Base-by-base conservation (phyloP, 2,888 invertebrate species). In the Parnassius glacialis region DNA sequence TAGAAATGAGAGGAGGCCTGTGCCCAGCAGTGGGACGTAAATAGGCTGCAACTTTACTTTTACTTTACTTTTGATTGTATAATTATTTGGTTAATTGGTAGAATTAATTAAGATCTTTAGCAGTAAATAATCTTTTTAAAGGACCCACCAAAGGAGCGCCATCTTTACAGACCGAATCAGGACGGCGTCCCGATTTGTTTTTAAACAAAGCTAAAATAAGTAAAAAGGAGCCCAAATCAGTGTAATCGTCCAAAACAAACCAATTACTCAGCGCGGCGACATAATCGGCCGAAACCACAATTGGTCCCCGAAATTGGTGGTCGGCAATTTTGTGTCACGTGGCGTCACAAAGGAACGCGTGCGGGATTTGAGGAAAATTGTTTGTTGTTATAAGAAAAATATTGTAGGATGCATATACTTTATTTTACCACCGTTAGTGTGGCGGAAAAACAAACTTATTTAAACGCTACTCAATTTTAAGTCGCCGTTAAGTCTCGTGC, bases 291-390 rank as follows among this genome's bases (percentile, higher is more conserved):
- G 58, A 47, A 62, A 66, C 64, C 67, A 52, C 41, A 57, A 69
- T 68, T 68, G 67, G 61, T 63, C 60, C 34, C 47, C 55, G 52
- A 64, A 69, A 68, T 69, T 67, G 68, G 64, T 68, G 67, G 57
- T 64, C 55, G 67, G 74, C 73, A 74, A 81, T 81, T 81, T 79
- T 74, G 67, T 68, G 80, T 66, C 83, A 80, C 83, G 83, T 81
- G 82, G 50, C 69, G 55, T 13, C 43, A 50, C 61, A 65, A 64
- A 57, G 56, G n/a, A 62, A 67, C 70, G 65, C 68, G 65, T 65
- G 65, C 61, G 58, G 45, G 57, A 44, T 47, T 57, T 25, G 41
- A 16, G 41, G 57, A 52, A 34, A 55, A 58, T 52, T 57, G 52
- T 45, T 52, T 57, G 52, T 61, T 52, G 42, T 61, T 61, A 47